Conservation (phyloP, 2,888 invertebrate species). For the Idaea biselata region DNA sequence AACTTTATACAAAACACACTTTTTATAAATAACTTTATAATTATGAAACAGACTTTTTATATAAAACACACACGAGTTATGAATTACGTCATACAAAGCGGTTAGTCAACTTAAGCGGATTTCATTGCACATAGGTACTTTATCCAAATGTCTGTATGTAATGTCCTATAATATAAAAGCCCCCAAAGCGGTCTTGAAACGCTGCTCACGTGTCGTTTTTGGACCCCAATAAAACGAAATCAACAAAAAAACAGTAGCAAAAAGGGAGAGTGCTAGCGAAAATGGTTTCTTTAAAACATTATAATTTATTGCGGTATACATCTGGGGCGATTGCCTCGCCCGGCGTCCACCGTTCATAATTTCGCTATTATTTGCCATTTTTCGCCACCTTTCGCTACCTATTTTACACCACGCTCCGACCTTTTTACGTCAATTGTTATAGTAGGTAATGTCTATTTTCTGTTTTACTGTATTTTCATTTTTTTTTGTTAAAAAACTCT, state of each 20-base stretch:
- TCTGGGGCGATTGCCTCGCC: slow-evolving; percentile 49
- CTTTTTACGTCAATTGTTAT: not conserved
- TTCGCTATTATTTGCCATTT: slow-evolving; percentile 36
- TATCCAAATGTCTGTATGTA: too few species aligned
- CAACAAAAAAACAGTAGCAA: slow-evolving; percentile 67
- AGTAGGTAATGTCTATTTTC: too few species aligned
- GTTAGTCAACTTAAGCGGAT: too few species aligned
- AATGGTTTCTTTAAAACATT: slow-evolving; percentile 52
- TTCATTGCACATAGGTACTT: too few species aligned
- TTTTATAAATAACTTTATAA: too few species aligned
- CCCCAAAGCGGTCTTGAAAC: not conserved
- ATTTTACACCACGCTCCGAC: not conserved
- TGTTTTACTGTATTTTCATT: too few species aligned
- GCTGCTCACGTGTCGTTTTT: slow-evolving; percentile 37
- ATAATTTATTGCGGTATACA: slow-evolving; percentile 61
- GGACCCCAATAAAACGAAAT: slow-evolving; percentile 48
- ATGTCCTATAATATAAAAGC: too few species aligned
- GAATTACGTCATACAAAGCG: too few species aligned
- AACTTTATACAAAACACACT: too few species aligned
- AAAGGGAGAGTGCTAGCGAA: slow-evolving; percentile 63
- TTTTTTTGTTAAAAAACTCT: too few species aligned
- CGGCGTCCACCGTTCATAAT: slow-evolving; percentile 8
- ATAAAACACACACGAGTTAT: too few species aligned
- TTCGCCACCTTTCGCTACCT: slow-evolving; percentile 44
- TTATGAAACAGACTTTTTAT: too few species aligned